phyloP scores from a whole-genome alignment of 2,888 invertebrate genomes.

The Eupithecia tripunctaria region DNA sequence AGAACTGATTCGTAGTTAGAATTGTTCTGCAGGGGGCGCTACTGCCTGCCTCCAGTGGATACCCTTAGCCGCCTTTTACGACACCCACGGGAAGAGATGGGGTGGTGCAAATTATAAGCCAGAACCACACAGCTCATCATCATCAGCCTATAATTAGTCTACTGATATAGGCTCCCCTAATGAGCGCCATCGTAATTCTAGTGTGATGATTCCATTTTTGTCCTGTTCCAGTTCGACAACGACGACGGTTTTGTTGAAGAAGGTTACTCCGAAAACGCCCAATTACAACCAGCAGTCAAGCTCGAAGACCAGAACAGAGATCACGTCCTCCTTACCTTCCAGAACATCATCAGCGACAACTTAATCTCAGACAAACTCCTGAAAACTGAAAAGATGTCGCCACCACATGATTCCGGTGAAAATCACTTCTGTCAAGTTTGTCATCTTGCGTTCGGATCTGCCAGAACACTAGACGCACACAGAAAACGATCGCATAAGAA shows the following conservation, averaged over 20 bases:
- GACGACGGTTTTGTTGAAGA: conserved; percentile 57
- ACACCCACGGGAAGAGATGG: too few species aligned
- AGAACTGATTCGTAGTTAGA: too few species aligned
- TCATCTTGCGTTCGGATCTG: conserved; percentile 72
- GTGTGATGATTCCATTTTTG: background rate
- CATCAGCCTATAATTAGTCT: too few species aligned
- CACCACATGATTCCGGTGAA: conserved; percentile 44
- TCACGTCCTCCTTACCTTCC: conserved; percentile 70
- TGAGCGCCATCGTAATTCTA: too few species aligned
- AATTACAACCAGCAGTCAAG: conserved; percentile 64
- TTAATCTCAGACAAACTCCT: conserved; percentile 16
- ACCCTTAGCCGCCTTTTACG: too few species aligned
- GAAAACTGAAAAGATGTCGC: conserved; percentile 28
- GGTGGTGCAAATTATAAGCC: too few species aligned
- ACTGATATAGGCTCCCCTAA: too few species aligned
- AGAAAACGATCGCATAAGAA: conserved; percentile 72
- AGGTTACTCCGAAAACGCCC: conserved; percentile 58
- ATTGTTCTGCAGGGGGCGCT: too few species aligned
- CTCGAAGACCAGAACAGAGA: conserved; percentile 66
- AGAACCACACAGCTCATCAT: too few species aligned
- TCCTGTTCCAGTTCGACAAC: conserved; percentile 62
- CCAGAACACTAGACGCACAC: conserved; percentile 70
- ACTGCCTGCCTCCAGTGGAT: too few species aligned
- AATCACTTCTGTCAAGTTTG: conserved; percentile 69
- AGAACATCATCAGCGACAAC: conserved; percentile 59